phyloP scores from a whole-genome alignment of 2,797 vertebrate species.

The Ptychobarbus kaznakovi region DNA sequence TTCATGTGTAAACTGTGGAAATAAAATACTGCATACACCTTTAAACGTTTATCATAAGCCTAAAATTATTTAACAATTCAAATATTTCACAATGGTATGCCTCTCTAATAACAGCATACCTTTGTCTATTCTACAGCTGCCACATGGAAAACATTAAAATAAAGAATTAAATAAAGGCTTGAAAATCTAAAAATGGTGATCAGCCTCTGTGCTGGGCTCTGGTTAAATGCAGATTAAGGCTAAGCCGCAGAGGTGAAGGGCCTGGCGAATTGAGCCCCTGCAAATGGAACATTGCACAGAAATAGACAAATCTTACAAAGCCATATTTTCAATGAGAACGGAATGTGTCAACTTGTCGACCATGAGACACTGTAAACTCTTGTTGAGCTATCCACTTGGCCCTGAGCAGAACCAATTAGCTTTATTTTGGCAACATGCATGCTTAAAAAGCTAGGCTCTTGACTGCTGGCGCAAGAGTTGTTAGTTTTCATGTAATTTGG shows the following conservation, averaged over 20 bases:
- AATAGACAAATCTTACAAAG: slow-evolving; percentile 82
- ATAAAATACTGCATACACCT: slow-evolving; percentile 47
- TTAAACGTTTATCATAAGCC: neutral
- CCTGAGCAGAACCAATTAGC: slow-evolving; percentile 81
- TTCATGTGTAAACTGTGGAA: neutral
- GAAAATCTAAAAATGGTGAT: slow-evolving; percentile 68
- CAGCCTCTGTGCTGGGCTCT: slow-evolving; percentile 69
- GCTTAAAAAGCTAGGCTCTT: slow-evolving; percentile 73
- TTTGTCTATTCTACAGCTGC: slow-evolving; percentile 65
- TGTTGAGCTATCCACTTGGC: slow-evolving; percentile 74
- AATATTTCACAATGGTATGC: slow-evolving; percentile 62
- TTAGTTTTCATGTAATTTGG: slow-evolving; percentile 66
- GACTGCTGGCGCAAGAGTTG: slow-evolving; percentile 69
- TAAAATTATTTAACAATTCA: neutral
- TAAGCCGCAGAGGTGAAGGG: slow-evolving; percentile 79
- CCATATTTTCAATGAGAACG: slow-evolving; percentile 77
- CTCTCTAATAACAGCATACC: slow-evolving; percentile 60
- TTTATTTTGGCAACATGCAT: slow-evolving; percentile 76
- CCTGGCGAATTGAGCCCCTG: slow-evolving; percentile 77
- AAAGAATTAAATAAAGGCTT: slow-evolving; percentile 76
- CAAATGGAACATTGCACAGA: slow-evolving; percentile 74
- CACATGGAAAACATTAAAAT: slow-evolving; percentile 67
- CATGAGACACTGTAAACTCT: slow-evolving; percentile 75
- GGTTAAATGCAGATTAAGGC: slow-evolving; percentile 79
- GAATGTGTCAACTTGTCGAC: slow-evolving; percentile 73